These are phyloP conservation scores for Drosophila biarmipes DNA, from an alignment of 1,140 invertebrate genomes.

Conservation along the genomic window DNA sequence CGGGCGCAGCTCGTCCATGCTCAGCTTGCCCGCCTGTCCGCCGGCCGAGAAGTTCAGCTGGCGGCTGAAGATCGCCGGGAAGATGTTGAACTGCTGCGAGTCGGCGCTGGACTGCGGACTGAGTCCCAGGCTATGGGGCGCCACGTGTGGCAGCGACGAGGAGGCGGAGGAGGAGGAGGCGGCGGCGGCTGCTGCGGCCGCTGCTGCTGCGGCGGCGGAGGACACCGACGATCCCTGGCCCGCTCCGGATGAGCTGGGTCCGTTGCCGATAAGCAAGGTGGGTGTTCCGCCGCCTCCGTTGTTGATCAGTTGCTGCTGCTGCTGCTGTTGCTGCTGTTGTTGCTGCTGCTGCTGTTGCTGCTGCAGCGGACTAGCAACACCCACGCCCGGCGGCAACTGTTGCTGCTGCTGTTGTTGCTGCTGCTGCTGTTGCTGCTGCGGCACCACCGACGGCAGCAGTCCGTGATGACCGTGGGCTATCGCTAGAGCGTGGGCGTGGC, in stretches of 20 bases:
- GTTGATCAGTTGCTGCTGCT: conserved; percentile 47
- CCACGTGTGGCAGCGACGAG: conserved; percentile 57
- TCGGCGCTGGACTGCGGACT: conserved; percentile 86
- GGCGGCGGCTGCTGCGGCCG: conserved; percentile 72
- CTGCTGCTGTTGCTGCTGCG: conserved; percentile 61
- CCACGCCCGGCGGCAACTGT: conserved; percentile 42
- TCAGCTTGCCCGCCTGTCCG: conserved; percentile 85
- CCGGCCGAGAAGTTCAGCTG: conserved; percentile 92
- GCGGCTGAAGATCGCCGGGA: conserved; percentile 94
- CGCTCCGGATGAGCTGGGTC: conserved; percentile 80
- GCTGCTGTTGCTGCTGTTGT: conserved; percentile 33
- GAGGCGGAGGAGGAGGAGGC: conserved; percentile 30
- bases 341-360: conserved; percentile 54
- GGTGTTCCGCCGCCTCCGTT: conserved; percentile 51
- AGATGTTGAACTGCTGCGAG: conserved; percentile 94
- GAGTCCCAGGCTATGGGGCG: conserved; percentile 86
- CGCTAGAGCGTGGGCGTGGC: conserved; percentile 61
- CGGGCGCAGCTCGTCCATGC: conserved; percentile 92
- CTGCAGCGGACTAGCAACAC: conserved; percentile 50
- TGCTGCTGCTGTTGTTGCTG: conserved; percentile 56
- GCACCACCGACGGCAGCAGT: conserved; percentile 57
- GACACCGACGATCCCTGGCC: conserved; percentile 77
- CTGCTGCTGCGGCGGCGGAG: conserved; percentile 36
- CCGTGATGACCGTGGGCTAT: conserved; percentile 76
- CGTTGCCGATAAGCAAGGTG: conserved; percentile 69